Base-by-base conservation (phyloP, 2,797 vertebrate species). In the Mergus octosetaceus region DNA sequence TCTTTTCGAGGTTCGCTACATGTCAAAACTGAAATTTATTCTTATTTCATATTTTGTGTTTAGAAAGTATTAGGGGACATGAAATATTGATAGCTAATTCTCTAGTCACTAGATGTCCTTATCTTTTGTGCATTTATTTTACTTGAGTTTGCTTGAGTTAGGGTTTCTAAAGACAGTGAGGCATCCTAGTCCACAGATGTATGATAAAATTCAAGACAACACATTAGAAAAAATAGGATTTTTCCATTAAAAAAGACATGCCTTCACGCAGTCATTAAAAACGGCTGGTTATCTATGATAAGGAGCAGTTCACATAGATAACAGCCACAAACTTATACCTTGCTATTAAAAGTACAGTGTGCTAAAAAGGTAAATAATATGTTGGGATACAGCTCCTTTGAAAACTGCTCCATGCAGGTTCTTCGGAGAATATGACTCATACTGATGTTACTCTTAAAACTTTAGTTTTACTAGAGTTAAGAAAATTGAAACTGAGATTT, bases 51-150 rank as follows among this genome's bases (percentile, higher is more conserved):
- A 81, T 95, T 95, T 86, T 64, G 16, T 97, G 85, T 97, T 96
- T 97, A 89, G 90, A 96, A 76, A 95, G 91, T 68, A 85, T 75
- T 94, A 94, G 57, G 54, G 88, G 38, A 27, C 71, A 95, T 95
- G 89, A 97, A 97, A 97, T 96, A 97, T 88, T 95, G 92, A 97
- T 91, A 80, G 90, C 88, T 93, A 95, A 95, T 93, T 94, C 82
- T 89, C 53, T 14, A 87, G 80, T 69, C 78, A 85, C 89, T 47
- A 79, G 87, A 80, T 79, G 76, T 78, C 27, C 14, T 76, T 66
- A 94, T 69, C 94, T 90, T 90, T 70, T 65, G 27, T 24, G 45
- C 82, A 93, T 95, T 92, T 95, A 90, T 93, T 93, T 91, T 43
- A 80, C 62, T 90, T 15, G 30, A 41, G 51, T 76, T 76, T 43